Evolutionary conservation across 2,888 invertebrate genomes (phyloP), one percentile per base, ranked within the genome.

Genomic region (Desoria tigrina): DNA sequence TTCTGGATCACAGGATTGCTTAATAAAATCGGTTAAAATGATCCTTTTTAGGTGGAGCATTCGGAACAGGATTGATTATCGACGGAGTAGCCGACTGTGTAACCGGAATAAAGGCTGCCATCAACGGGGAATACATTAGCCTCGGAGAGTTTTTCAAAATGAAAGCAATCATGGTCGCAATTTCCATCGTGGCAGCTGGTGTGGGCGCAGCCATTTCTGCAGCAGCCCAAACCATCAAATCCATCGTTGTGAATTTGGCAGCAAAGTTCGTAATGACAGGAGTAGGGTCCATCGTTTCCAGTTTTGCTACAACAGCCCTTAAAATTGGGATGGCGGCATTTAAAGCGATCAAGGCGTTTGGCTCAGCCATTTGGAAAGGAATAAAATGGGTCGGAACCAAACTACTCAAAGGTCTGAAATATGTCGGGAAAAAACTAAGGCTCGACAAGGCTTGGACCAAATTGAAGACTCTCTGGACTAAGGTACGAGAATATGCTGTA

Each of bases 41-140:
- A 16, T 11, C 39, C 16, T 39, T 11, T 39, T 39, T 16, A 39
- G 39, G 39, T 39, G 39, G 39, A 39, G 9, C 16, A 16, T 24
- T 53, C 27, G 53, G 53, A 11, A n/a, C 6, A 23, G 53, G 23
- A 4, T 24, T 53, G 6, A 11, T 53, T 9, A n/a, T 24, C 7
- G 53, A 53, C n/a, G 53, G 53, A 7, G 21, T 53, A 11, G 23
- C 6, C 24, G 53, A 53, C n/a, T 16, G 23, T 9, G 53, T n/a
- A 9, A 23, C 14, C 18, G 26, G 23, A 6, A 53, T 53, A 18
- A 24, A 53, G n/a, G 53, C 53, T 7, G 53, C 53, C 53, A 53
- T 53, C 7, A 53, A 11, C 24, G 53, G 53, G n/a, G 53, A 53
- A 24, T 53, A 53, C 53, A 24, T 53, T 27, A 53, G 53, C 53